Base-by-base conservation (phyloP, 2,113 vertebrate genomes). In the Hiodon alosoides region DNA sequence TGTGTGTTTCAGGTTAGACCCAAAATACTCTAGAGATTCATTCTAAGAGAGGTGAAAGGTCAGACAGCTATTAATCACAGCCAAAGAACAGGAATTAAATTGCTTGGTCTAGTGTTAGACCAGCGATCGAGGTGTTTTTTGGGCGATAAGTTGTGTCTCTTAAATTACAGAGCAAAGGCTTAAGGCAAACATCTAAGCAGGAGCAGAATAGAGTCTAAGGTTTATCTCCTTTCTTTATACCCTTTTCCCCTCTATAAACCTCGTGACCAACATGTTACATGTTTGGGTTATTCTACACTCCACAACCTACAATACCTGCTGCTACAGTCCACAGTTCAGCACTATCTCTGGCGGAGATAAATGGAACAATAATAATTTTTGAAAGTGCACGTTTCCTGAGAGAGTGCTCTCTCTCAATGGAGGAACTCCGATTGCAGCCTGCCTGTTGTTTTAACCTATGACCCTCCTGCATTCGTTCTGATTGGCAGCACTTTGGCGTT, bases 11-110 rank as follows among this genome's bases (percentile, higher is more conserved):
- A 59, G 0, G 4, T 55, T 67, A 78, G 79, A 81, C 77, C 75
- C 79, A 81, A 79, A 86, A 84, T 75, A 83, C 76, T 69, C 81
- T 80, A 55, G 83, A 81, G 85, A 90, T 89, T 87, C 85, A 88
- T 88, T 82, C 83, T 81, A 58, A 75, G 69, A 54, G 77, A 84
- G 87, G 87, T 90, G 79, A 87, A 80, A 74, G 90, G 90, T 90
- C 89, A 84, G 77, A 75, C 72, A 52, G 80, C 89, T 83, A 90
- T 91, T 90, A 88, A 91, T 92, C 90, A 91, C 66, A 71, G 76
- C 76, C 79, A 52, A 75, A 82, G 83, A 78, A 76, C 76, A 81
- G 87, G 85, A 31, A 90, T 90, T 89, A 90, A 87, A 88, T 90
- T 79, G 85, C 86, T 79, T 9, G 58, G 79, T 82, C 77, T 77